These are phyloP conservation scores for Eublepharis macularius DNA, from an alignment of 2,113 vertebrate species.

Conservation along the genomic window DNA sequence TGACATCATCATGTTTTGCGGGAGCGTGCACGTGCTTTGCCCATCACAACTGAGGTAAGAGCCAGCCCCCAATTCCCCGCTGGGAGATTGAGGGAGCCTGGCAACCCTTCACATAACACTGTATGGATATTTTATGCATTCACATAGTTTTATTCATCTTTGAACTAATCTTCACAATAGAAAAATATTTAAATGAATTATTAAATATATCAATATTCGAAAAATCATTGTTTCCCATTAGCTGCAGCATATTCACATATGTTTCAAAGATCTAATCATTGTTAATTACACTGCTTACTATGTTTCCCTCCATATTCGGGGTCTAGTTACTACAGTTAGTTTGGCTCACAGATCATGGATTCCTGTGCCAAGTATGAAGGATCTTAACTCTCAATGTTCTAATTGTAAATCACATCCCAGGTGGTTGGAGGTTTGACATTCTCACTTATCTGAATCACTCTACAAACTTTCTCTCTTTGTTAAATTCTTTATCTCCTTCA, in stretches of 20 bases:
- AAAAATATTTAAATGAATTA: not conserved
- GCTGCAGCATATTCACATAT: not conserved
- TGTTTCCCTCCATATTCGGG: not conserved
- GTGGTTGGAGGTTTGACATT: conserved; percentile 23
- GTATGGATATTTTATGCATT: too few species aligned
- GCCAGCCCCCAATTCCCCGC: too few species aligned
- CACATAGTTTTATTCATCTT: not conserved
- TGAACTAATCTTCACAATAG: not conserved
- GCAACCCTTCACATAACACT: too few species aligned
- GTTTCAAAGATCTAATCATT: not conserved
- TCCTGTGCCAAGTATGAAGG: conserved; percentile 15
- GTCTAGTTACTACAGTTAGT: not conserved
- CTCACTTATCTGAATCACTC: conserved; percentile 27
- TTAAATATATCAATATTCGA: not conserved
- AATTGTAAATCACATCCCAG: conserved; percentile 25
- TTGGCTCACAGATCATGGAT: not conserved
- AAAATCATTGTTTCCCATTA: not conserved
- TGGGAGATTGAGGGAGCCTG: too few species aligned
- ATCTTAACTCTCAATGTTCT: conserved; percentile 15
- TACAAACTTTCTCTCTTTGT: conserved; percentile 5
- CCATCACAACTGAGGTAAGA: too few species aligned
- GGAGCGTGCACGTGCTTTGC: too few species aligned
- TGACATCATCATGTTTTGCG: too few species aligned
- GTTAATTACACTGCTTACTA: not conserved
- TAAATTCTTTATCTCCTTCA: conserved; percentile 17